Evolutionary conservation across 2,113 vertebrate species (phyloP).

Genomic region (Lepus timidus): DNA sequence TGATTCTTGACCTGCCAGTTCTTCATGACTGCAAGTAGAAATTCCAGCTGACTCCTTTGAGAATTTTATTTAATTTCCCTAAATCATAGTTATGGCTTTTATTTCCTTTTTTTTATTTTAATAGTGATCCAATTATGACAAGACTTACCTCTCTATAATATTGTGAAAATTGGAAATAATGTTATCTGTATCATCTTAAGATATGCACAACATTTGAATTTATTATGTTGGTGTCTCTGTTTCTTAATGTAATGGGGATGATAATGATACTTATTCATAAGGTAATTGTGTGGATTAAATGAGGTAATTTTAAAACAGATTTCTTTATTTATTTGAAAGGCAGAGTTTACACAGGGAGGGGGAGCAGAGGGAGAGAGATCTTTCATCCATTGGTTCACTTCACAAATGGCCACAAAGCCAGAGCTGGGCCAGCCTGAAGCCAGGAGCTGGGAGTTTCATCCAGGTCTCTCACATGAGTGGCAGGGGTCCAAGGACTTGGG

Average conservation of each 20-base stretch:
- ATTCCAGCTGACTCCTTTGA: neutral
- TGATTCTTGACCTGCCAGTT: conserved; percentile 29
- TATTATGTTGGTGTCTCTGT: neutral
- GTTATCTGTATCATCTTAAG: neutral
- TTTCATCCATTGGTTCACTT: too few relatives aligned
- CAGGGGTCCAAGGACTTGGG: too few relatives aligned
- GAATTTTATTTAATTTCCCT: neutral
- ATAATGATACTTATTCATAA: neutral
- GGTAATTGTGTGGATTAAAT: neutral
- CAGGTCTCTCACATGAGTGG: too few relatives aligned
- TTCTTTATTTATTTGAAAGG: too few relatives aligned
- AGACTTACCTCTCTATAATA: neutral
- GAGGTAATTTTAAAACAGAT: neutral
- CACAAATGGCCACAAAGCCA: too few relatives aligned
- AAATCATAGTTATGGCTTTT: conserved; percentile 1
- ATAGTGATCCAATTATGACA: conserved; percentile 4
- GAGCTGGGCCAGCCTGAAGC: too few relatives aligned
- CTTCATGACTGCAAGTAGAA: conserved; percentile 8
- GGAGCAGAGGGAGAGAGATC: too few relatives aligned
- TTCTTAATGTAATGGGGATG: neutral
- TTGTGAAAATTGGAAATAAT: conserved; percentile 44
- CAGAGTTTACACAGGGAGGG: too few relatives aligned
- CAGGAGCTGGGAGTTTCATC: too few relatives aligned
- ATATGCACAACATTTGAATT: neutral
- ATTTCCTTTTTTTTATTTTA: conserved; percentile 12